Evolutionary conservation across 1,140 invertebrate genomes (phyloP).

Genomic region (Papilio dardanus): DNA sequence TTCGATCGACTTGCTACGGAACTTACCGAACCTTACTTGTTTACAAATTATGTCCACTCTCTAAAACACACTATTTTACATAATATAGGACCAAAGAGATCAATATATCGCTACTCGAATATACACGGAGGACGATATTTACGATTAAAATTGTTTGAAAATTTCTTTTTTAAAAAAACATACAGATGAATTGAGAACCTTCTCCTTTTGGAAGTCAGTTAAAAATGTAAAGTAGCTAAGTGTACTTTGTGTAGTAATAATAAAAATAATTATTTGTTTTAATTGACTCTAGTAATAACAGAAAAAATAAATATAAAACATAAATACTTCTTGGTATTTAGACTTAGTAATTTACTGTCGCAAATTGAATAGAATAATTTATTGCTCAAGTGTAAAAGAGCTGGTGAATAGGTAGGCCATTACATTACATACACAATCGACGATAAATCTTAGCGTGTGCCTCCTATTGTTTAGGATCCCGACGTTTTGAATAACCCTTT

Average conservation of each 20-base stretch:
- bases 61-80: conserved; percentile 23
- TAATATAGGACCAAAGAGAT: neutral
- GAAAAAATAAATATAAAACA: neutral
- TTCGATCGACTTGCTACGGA: conserved; percentile 61
- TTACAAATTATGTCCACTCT: conserved; percentile 48
- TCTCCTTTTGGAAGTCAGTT: neutral
- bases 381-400: conserved; percentile 51
- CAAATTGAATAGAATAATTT: conserved; percentile 42
- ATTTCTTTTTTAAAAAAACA: no score
- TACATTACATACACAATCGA: conserved; percentile 72
- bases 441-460: conserved; percentile 69
- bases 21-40: conserved; percentile 65
- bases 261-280: neutral
- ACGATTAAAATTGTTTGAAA: neutral
- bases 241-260: neutral
- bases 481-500: conserved; percentile 56
- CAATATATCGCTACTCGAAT: neutral
- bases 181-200: no score
- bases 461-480: conserved; percentile 67
- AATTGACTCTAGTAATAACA: neutral
- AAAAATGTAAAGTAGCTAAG: neutral
- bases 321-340: neutral
- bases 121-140: neutral
- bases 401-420: conserved; percentile 71
- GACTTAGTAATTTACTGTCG: neutral